These are phyloP conservation scores for Drosophila hydei DNA, from an alignment of 1,140 invertebrate genomes.

Conservation along the genomic window DNA sequence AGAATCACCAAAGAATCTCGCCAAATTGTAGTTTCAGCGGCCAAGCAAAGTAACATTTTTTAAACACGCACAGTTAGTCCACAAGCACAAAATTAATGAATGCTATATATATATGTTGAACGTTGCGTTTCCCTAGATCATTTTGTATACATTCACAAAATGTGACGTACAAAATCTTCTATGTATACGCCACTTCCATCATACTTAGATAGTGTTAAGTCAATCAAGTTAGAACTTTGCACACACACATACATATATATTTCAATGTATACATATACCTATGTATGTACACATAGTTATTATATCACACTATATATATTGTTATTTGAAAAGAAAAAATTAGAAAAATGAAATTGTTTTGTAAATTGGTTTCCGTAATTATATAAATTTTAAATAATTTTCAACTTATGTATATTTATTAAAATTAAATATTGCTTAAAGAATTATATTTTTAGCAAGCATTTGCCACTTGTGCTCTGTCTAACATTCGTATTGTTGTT, in stretches of 20 bases:
- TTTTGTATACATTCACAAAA: neutral
- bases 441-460: conserved; percentile 6
- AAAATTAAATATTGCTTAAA: conserved; percentile 13
- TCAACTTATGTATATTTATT: conserved; percentile 10
- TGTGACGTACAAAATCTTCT: neutral
- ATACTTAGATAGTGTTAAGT: conserved; percentile 6
- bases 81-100: neutral
- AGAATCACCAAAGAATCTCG: conserved; percentile 51
- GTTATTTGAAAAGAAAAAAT: neutral
- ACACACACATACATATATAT: neutral
- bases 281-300: neutral
- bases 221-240: conserved; percentile 12
- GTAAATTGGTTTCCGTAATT: conserved; percentile 3
- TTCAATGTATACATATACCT: no score
- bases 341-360: neutral
- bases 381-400: conserved; percentile 5
- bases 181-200: neutral
- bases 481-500: neutral
- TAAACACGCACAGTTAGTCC: neutral
- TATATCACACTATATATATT: neutral
- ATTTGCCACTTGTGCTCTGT: neutral
- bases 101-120: conserved; percentile 10
- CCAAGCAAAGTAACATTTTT: conserved; percentile 43
- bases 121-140: neutral
- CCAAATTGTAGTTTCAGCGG: conserved; percentile 45